Base-by-base conservation (phyloP, 2,888 invertebrate species). In the Abrostola tripartita region DNA sequence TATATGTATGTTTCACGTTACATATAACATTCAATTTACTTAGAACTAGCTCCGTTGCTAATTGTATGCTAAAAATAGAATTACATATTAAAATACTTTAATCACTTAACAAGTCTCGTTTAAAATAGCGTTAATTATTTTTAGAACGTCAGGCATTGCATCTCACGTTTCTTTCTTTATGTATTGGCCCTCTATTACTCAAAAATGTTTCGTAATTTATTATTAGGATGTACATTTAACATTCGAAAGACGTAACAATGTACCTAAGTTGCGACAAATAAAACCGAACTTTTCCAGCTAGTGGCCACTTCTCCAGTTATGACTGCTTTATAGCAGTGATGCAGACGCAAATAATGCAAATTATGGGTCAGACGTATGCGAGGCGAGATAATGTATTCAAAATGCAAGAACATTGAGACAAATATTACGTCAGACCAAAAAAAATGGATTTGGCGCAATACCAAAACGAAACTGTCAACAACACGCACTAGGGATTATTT, bases 381-480 rank as follows among this genome's bases (percentile, higher is more conserved):
- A 40, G 41, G 61, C n/a, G 50, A 38, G 37, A n/a, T 36, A 57
- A 47, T 7, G 8, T 55, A 66, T 67, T 55, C 72, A 58, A 35
- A 42, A 41, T 58, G 35, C 12, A 62, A 40, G 14, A 55, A 9
- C 9, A 24, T 52, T 62, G 55, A 65, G 36, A 60, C 62, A 66
- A n/a, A 64, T 12, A 50, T 24, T 59, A 55, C 52, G 11, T 12
- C 36, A 40, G 40, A 49, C 35, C 52, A 54, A 49, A 24, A 55
- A 67, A 77, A 75, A 57, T 60, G 55, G 40, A 42, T 68, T 75
- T 82, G 83, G 83, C 82, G 56, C 56, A 6, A 55, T n/a, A 72
- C 79, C 83, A 81, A 79, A 64, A 61, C 49, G 73, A 79, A 71
- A 67, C 55, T 66, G 68, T 71, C 76, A 81, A 78, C 64, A 70